Percentiles rank a stretch among this genome's conserved stretches.
Evolutionary conservation across 2,797 vertebrate genomes (phyloP).

Genomic region (Dermochelys coriacea): DNA sequence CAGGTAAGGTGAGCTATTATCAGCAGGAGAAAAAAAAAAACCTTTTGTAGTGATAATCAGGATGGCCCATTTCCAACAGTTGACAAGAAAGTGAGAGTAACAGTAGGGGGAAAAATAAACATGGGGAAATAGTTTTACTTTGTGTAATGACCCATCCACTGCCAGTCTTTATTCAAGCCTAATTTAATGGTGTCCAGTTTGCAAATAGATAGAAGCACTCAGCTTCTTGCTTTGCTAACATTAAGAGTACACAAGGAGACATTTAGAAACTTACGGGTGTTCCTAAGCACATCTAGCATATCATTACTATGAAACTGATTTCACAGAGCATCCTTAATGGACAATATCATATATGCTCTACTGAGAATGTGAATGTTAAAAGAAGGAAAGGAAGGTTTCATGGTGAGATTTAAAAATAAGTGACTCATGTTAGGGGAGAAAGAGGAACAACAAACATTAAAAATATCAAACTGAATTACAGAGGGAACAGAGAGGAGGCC

Average conservation of each 20-base stretch:
- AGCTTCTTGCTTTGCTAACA: conserved; percentile 25
- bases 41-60: too few relatives aligned
- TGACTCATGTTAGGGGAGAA: not conserved
- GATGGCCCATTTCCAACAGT: too few relatives aligned
- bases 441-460: conserved; percentile 2
- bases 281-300: not conserved
- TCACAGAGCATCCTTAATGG: conserved; percentile 15
- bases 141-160: too few relatives aligned
- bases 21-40: too few relatives aligned
- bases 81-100: too few relatives aligned
- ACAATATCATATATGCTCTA: not conserved
- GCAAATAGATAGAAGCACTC: not conserved
- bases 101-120: too few relatives aligned
- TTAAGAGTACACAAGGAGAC: conserved; percentile 6
- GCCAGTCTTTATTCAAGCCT: too few relatives aligned
- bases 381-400: conserved; percentile 16
- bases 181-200: too few relatives aligned
- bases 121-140: too few relatives aligned
- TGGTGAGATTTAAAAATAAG: not conserved
- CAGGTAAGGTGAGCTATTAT: too few relatives aligned
- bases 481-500: not conserved
- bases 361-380: not conserved
- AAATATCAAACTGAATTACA: not conserved
- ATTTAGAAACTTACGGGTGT: conserved; percentile 18
- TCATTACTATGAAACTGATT: conserved; percentile 39